Evolutionary conservation across 2,888 invertebrate species (phyloP).

Genomic region (Orthonevra nobilis): DNA sequence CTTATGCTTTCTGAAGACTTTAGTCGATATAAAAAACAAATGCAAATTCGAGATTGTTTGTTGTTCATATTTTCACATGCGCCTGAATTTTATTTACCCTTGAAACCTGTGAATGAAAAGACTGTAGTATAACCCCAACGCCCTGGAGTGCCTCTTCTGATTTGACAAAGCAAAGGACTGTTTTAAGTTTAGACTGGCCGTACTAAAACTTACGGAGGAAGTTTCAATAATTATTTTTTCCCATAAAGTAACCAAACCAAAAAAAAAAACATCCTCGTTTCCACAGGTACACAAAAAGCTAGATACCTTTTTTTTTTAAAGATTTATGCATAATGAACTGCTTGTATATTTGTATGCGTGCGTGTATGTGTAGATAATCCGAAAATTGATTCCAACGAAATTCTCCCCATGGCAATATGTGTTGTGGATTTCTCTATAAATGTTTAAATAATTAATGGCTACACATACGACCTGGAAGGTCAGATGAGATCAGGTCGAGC

Average conservation of each 20-base stretch:
- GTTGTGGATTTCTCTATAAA: slow-evolving; percentile 64
- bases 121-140: too few species aligned
- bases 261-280: slow-evolving; percentile 28
- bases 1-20: too few species aligned
- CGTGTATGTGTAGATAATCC: slow-evolving; percentile 43
- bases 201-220: too few species aligned
- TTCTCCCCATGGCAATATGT: slow-evolving; percentile 28
- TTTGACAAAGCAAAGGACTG: too few species aligned
- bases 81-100: too few species aligned
- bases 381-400: slow-evolving; percentile 58
- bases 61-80: too few species aligned
- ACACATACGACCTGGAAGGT: slow-evolving; percentile 57
- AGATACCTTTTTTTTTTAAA: not conserved
- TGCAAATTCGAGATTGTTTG: too few species aligned
- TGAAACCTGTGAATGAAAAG: too few species aligned
- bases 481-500: slow-evolving; percentile 62
- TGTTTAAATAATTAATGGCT: slow-evolving; percentile 69
- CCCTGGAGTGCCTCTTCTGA: too few species aligned
- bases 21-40: too few species aligned
- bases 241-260: slow-evolving; percentile 27
- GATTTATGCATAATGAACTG: not conserved
- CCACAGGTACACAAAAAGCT: slow-evolving; percentile 21
- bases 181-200: too few species aligned
- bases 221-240: too few species aligned
- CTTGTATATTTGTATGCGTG: not conserved